A percentile compares a stretch with the other conserved stretches of the same genome.
phyloP scores from a whole-genome alignment of 2,797 vertebrate species.

The Pterois miles region DNA sequence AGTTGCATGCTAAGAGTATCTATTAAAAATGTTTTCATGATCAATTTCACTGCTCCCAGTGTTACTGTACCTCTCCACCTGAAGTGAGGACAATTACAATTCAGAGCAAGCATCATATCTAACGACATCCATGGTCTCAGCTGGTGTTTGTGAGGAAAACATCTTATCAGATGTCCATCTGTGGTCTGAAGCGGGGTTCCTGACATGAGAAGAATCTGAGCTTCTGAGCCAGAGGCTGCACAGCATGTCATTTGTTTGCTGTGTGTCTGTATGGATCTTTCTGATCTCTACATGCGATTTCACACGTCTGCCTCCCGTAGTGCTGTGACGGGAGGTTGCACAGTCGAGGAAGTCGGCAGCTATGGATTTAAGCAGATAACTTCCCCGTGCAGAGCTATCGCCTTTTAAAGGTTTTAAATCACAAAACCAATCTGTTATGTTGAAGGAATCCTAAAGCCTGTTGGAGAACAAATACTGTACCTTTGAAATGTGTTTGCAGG shows the following conservation, averaged over 20 bases:
- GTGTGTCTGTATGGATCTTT: not conserved
- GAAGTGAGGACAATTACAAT: not conserved
- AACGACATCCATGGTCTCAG: conserved; percentile 2
- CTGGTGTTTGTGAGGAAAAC: conserved; percentile 20
- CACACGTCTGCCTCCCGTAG: conserved; percentile 27
- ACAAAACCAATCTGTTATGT: conserved; percentile 33
- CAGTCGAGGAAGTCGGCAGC: not conserved
- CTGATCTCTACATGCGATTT: conserved; percentile 31
- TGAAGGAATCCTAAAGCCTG: conserved; percentile 7
- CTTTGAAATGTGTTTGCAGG: conserved; percentile 26
- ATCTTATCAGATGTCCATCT: not conserved
- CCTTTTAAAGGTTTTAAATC: conserved; percentile 27
- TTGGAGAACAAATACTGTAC: conserved; percentile 11
- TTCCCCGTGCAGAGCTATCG: conserved; percentile 4
- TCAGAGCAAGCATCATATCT: not conserved
- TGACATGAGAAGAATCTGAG: conserved; percentile 6
- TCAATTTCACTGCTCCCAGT: not conserved
- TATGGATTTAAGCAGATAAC: conserved; percentile 33
- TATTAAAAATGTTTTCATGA: conserved; percentile 2
- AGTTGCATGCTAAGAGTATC: not conserved
- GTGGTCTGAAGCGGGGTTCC: not conserved
- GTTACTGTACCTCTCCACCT: conserved; percentile 2
- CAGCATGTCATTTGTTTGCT: conserved; percentile 4
- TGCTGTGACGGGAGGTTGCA: not conserved
- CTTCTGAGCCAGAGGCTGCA: conserved; percentile 7